Conservation (phyloP, 2,113 vertebrate species). For the Oryzias woworae region DNA sequence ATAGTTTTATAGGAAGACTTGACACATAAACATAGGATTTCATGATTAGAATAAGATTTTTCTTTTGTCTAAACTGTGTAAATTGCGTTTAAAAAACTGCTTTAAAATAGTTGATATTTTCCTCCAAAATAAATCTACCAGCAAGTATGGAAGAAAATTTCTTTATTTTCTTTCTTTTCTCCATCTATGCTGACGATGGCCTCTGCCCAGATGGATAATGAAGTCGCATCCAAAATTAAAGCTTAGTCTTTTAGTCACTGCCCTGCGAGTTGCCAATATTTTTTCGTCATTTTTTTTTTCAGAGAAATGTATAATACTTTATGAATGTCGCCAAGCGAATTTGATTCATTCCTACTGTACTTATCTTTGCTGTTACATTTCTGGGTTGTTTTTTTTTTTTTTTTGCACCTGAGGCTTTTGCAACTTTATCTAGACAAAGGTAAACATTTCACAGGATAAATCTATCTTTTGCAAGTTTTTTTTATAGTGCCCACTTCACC, state of each 20-base stretch:
- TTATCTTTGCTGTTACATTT: too few relatives aligned
- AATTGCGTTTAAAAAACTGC: too few relatives aligned
- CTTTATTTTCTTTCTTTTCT: background rate
- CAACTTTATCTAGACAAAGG: too few relatives aligned
- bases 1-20: background rate
- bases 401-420: too few relatives aligned
- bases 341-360: too few relatives aligned
- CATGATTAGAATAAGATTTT: background rate
- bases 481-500: too few relatives aligned
- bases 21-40: background rate
- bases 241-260: conserved; percentile 11
- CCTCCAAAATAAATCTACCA: too few relatives aligned
- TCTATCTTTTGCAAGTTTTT: too few relatives aligned
- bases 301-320: conserved; percentile 4
- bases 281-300: conserved; percentile 8
- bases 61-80: too few relatives aligned
- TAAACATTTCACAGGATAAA: too few relatives aligned
- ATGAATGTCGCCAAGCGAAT: background rate
- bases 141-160: too few relatives aligned
- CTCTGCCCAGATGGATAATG: background rate
- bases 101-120: background rate
- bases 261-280: conserved; percentile 8
- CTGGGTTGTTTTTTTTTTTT: too few relatives aligned
- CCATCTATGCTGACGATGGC: background rate
- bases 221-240: conserved; percentile 28